Base-by-base conservation (phyloP, 2,888 invertebrate species). In the Nemoura dubitans region DNA sequence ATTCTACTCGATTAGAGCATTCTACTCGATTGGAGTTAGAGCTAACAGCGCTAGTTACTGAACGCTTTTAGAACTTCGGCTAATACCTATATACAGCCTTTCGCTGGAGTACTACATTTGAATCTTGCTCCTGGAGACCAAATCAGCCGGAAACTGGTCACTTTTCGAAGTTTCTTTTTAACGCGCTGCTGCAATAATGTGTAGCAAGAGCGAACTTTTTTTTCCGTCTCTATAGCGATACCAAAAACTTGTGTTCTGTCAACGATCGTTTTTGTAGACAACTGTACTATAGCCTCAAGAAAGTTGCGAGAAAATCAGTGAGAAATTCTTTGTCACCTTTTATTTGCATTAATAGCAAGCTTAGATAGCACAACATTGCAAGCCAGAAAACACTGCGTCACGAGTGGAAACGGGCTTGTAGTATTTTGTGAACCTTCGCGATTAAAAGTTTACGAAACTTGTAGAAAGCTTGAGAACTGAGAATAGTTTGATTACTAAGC, bases 221-320 rank as follows among this genome's bases (percentile, higher is more conserved):
- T 59, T 36, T 10, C 59, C 14, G 3, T 10, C 36, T 36, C 36
- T 59, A 59, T 59, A 59, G 14, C 59, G 59, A 59, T 21, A 59
- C 14, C 59, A 59, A 59, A 59, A 21, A 59, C 59, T 59, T 59
- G 2, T 59, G 59, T 59, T 59, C 16, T 59, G 59, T 2, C 59
- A 59, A 59, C 59, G 59, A 59, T 59, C 59, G 59, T 59, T 59
- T 59, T 59, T 36, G 36, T 59, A 59, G 59, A 59, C 59, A 36
- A 36, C 21, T 59, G 14, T 59, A 1, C 59, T 1, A 3, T 21
- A 21, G 21, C 59, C 59, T 21, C 59, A 59, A 59, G 59, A 59
- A 59, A 59, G 6, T 1, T 10, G 14, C 59, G 14, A 21, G 59
- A 59, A 59, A 59, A 59, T 59, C 59, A 59, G 6, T 59, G 3